Base-by-base conservation (phyloP, 2,113 vertebrate species). In the Meriones unguiculatus region DNA sequence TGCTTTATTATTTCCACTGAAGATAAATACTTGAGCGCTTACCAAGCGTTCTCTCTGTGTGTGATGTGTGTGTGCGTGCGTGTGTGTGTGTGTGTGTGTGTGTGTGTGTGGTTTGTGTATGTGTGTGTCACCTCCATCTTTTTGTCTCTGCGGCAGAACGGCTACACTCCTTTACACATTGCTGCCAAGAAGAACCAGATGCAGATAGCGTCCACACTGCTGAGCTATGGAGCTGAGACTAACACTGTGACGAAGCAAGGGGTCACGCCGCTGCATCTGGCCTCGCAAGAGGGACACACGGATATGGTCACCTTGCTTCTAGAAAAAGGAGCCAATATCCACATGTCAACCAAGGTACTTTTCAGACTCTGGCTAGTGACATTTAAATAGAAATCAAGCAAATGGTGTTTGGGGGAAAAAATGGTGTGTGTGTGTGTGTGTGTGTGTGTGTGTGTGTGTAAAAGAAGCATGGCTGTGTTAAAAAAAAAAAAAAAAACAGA, bases 101-200 rank as follows among this genome's bases (percentile, higher is more conserved):
- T 54, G 4, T 52, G 2, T 86, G 2, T 52, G 22, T n/a, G 18
- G 15, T 70, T 41, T 41, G 20, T 87, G 5, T 50, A 41, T 57
- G 17, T 72, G 28, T 72, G 35, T 38, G 8, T 41, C 35, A 18
- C 20, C 7, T 50, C 5, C 2, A 5, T 75, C 25, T n/a, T n/a
- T 50, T 7, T 20, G 28, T 54, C 69, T 77, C 35, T 82, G 10
- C 94, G 93, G 50, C 98, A 99, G 99, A 99, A 99, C 69, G 99
- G 99, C 64, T 99, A 99, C 94, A 99, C 99, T 0, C 99, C 99
- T 46, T 98, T 99, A 97, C 85, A 99, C 98, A 95, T 99, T 7
- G 99, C 99, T 62, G 99, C 99, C 76, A 99, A 99, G 98, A 99
- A 99, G 98, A 99, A 99, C 96, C 99, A 99, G 98, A 99, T 99